These are phyloP conservation scores for Conus ventricosus DNA, from an alignment of 1,140 invertebrate genomes.

Conservation along the genomic window DNA sequence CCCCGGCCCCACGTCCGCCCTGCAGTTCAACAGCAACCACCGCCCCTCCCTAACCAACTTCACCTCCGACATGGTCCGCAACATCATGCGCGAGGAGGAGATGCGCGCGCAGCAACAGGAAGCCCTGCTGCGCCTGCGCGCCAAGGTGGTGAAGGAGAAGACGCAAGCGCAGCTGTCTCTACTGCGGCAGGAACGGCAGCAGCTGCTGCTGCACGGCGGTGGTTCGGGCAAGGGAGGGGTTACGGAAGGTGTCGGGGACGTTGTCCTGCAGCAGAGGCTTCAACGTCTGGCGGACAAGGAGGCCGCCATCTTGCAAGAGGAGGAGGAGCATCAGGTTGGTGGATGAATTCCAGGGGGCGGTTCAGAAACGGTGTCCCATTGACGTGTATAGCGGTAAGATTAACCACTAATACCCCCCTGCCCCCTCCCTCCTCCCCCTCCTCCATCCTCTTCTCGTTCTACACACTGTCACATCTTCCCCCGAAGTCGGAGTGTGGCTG, in stretches of 20 bases:
- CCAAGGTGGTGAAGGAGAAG: slow-evolving; percentile 78
- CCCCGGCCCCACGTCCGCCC: background rate
- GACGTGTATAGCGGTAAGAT: too few species aligned
- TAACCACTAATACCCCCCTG: too few species aligned
- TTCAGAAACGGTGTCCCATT: too few species aligned
- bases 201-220: slow-evolving; percentile 42
- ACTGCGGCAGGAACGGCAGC: slow-evolving; percentile 77
- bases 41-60: slow-evolving; percentile 59
- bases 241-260: slow-evolving; percentile 68
- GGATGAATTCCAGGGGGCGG: background rate
- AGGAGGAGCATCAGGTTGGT: slow-evolving; percentile 63
- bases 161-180: slow-evolving; percentile 78
- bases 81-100: slow-evolving; percentile 74
- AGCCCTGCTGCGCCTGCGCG: slow-evolving; percentile 77
- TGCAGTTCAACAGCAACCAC: background rate
- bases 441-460: too few species aligned
- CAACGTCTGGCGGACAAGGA: slow-evolving; percentile 77
- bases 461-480: too few species aligned
- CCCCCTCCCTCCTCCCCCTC: too few species aligned
- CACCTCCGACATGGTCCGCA: slow-evolving; percentile 71
- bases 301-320: slow-evolving; percentile 60
- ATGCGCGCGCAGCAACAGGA: slow-evolving; percentile 72
- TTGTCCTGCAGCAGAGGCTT: background rate
- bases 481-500: too few species aligned
- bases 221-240: slow-evolving; percentile 75